phyloP scores from a whole-genome alignment of 2,113 vertebrate genomes.

The Grammomys surdaster region DNA sequence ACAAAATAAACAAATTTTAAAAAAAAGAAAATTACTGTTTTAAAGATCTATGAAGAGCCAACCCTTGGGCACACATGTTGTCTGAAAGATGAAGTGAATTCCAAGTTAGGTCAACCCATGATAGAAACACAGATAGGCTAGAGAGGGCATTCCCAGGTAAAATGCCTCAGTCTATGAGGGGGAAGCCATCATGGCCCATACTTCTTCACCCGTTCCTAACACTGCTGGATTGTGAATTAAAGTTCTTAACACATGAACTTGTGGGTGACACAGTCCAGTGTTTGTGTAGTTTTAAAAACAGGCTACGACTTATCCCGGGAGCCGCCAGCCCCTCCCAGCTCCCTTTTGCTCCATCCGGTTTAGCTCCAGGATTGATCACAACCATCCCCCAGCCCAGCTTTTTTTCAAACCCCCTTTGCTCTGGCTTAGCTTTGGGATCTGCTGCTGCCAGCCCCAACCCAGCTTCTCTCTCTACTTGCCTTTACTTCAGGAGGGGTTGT shows the following conservation, averaged over 20 bases:
- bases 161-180: background rate
- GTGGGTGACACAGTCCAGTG: background rate
- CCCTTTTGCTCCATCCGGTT: too few relatives aligned
- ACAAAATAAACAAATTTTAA: too few relatives aligned
- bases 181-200: background rate
- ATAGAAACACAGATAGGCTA: background rate
- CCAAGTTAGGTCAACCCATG: background rate
- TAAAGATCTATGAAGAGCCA: background rate
- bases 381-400: too few relatives aligned
- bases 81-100: background rate
- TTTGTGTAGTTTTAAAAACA: too few relatives aligned
- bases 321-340: too few relatives aligned
- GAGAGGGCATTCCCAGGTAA: background rate
- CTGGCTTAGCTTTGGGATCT: too few relatives aligned
- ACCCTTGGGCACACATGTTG: background rate
- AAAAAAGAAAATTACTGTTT: background rate
- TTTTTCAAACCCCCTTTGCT: too few relatives aligned
- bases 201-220: background rate
- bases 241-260: background rate
- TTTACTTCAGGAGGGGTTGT: too few relatives aligned
- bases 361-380: too few relatives aligned
- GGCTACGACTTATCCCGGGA: too few relatives aligned
- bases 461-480: too few relatives aligned
- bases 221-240: background rate
- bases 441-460: too few relatives aligned